Conservation (phyloP, 2,888 invertebrate genomes). For the Eristalinus sepulchralis region DNA sequence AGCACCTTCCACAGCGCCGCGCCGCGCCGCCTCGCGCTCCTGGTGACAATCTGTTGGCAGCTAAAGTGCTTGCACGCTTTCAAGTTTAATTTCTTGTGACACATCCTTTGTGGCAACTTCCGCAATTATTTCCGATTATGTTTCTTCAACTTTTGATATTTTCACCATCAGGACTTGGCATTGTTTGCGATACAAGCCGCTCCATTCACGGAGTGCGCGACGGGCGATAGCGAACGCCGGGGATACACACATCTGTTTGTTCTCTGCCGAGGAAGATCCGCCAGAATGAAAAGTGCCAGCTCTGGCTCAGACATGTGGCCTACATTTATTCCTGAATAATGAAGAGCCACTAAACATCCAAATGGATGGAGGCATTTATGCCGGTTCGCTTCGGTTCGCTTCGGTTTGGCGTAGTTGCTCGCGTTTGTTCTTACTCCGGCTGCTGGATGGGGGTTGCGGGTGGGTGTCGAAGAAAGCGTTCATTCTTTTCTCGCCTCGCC, state of each 20-base stretch:
- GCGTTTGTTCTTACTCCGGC: not conserved
- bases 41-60: conserved; percentile 69
- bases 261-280: not conserved
- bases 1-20: conserved; percentile 13
- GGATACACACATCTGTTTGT: not conserved
- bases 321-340: conserved; percentile 63
- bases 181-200: not conserved
- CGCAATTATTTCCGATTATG: conserved; percentile 71
- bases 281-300: not conserved
- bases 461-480: not conserved
- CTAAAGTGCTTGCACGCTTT: conserved; percentile 70
- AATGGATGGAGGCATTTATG: conserved; percentile 57
- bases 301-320: conserved; percentile 64
- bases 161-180: not conserved
- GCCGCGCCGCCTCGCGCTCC: conserved; percentile 11
- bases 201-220: not conserved
- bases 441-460: not conserved
- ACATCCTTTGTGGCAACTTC: conserved; percentile 67
- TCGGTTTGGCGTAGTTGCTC: not conserved
- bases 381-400: conserved; percentile 14
- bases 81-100: conserved; percentile 71
- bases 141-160: conserved; percentile 55
- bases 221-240: not conserved
- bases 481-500: not conserved
- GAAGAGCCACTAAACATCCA: conserved; percentile 66